These are phyloP conservation scores for Lethrus apterus DNA, from an alignment of 1,140 invertebrate species.

Conservation along the genomic window DNA sequence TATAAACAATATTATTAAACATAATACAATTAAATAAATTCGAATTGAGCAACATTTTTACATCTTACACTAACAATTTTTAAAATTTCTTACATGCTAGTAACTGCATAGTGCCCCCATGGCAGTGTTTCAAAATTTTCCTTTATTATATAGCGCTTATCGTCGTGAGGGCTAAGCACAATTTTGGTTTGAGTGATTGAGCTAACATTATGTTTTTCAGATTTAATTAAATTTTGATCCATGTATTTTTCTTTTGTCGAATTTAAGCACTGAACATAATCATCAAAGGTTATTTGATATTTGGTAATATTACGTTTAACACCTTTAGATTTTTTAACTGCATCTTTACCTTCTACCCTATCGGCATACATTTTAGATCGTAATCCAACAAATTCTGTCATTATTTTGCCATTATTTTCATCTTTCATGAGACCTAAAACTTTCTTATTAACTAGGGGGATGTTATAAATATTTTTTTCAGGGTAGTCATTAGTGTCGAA, in stretches of 20 bases:
- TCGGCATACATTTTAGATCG: constrained; percentile 41
- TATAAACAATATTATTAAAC: too few relatives aligned
- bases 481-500: constrained; percentile 35
- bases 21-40: too few relatives aligned
- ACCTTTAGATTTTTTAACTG: constrained; percentile 29
- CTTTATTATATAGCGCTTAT: constrained; percentile 15
- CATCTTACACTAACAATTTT: too few relatives aligned
- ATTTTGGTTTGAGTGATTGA: constrained; percentile 25
- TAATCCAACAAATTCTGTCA: constrained; percentile 30
- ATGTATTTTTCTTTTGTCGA: constrained; percentile 11
- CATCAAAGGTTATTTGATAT: constrained; percentile 26
- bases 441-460: constrained; percentile 41
- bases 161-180: constrained; percentile 18
- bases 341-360: constrained; percentile 20
- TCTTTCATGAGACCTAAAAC: constrained; percentile 45
- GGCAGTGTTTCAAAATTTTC: constrained; percentile 16
- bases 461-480: constrained; percentile 26
- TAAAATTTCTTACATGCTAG: too few relatives aligned
- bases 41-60: too few relatives aligned
- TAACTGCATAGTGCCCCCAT: too few relatives aligned
- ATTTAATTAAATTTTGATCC: constrained; percentile 16
- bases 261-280: constrained; percentile 24
- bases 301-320: constrained; percentile 25
- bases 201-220: constrained; percentile 21
- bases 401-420: constrained; percentile 34